Evolutionary conservation across 2,113 vertebrate species (phyloP), one percentile per base, ranked within the genome.

Genomic region (Megaceryle torquata): DNA sequence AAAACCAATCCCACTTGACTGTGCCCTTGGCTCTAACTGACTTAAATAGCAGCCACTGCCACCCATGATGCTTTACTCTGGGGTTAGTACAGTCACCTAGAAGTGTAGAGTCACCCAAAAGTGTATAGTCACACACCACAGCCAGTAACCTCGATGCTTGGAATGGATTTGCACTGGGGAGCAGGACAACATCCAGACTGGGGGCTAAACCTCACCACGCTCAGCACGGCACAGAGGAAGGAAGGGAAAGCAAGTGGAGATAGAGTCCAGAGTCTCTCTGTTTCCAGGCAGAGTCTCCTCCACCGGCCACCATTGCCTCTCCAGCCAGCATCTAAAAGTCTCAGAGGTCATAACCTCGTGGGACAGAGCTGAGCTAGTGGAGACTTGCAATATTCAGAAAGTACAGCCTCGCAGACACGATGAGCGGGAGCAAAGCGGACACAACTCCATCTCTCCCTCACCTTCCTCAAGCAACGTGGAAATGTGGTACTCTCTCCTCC

Each of bases 221-320:
- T 13, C 22, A 16, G 17, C 39, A 31, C 3, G 6, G 25, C 11
- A 20, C 0, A 0, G 28, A 1, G 13, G n/a, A 79, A 31, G 26
- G 31, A 44, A 86, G 8, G 57, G 63, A 60, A 9, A 61, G n/a
- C 25, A 37, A 44, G 16, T 0, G 17, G 39, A 53, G 26, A 50
- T 0, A 15, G 11, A 68, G 39, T 28, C n/a, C 20, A 15, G 21
- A 19, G n/a, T 24, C 18, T 77, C 33, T 16, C 67, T 1, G 1
- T 21, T 80, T 39, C n/a, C 61, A 54, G 28, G 46, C 21, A 54
- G 28, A 13, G 10, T 17, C 37, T 69, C 50, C 33, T 43, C 41
- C 41, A 57, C 15, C n/a, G 44, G 37, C 33, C 10, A 33, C 28
- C 1, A 3, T 6, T 15, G 28, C n/a, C 43, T 60, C 25, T n/a